These are phyloP conservation scores for Argyresthia goedartella DNA, from an alignment of 2,888 invertebrate genomes.

Conservation along the genomic window DNA sequence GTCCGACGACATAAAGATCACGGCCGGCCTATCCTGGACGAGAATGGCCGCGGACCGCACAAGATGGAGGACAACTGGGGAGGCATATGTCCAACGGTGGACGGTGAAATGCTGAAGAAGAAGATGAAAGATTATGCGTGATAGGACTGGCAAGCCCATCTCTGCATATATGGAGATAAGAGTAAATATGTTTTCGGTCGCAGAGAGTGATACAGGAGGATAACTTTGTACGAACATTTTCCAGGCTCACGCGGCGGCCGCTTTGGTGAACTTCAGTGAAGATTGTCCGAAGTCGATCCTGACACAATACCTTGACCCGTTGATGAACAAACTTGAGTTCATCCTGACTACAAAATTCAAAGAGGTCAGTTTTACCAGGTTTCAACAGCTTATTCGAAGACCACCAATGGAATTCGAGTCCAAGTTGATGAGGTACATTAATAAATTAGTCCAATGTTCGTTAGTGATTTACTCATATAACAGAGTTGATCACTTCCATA, in stretches of 20 bases:
- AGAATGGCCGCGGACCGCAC: no score
- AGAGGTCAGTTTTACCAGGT: slow-evolving; percentile 66
- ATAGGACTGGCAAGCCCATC: no score
- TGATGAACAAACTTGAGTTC: slow-evolving; percentile 91
- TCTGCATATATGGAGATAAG: no score
- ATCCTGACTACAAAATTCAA: slow-evolving; percentile 94
- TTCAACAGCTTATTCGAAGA: neutral
- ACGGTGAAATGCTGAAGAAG: no score
- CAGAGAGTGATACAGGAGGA: no score
- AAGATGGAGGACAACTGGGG: no score
- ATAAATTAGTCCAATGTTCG: slow-evolving; percentile 50
- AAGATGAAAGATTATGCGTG: no score
- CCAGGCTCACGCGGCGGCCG: slow-evolving; percentile 87
- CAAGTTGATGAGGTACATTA: neutral
- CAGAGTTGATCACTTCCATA: slow-evolving; percentile 58
- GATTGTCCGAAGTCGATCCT: slow-evolving; percentile 97
- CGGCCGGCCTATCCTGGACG: no score
- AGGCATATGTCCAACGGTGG: no score
- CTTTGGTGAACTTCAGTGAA: slow-evolving; percentile 98
- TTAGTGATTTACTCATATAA: slow-evolving; percentile 44
- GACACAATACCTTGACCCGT: slow-evolving; percentile 88
- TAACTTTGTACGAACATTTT: neutral
- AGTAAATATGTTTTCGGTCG: no score
- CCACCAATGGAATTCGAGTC: neutral
- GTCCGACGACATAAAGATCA: no score